These are phyloP conservation scores for Istiophorus platypterus DNA, from an alignment of 2,113 vertebrate species.

Conservation along the genomic window DNA sequence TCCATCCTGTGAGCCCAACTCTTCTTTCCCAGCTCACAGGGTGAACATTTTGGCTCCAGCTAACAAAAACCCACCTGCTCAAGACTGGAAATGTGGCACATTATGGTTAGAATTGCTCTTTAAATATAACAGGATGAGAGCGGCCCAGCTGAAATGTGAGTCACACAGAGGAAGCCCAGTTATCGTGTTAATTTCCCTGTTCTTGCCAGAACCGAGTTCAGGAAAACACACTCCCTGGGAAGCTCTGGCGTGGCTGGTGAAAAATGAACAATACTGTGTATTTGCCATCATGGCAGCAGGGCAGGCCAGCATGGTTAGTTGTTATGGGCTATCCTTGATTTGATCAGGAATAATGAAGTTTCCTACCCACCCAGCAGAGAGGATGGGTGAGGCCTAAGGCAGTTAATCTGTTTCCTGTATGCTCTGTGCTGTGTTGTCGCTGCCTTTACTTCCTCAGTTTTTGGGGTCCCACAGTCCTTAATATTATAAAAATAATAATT, in stretches of 20 bases:
- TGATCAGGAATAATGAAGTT: slow-evolving; percentile 73
- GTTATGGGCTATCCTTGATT: slow-evolving; percentile 68
- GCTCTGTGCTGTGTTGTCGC: no score
- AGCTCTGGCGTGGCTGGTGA: slow-evolving; percentile 55
- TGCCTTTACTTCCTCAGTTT: background rate
- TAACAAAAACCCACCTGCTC: background rate
- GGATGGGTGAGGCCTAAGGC: slow-evolving; percentile 47
- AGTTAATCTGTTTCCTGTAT: slow-evolving; percentile 47
- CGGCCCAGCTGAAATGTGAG: background rate
- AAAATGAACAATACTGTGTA: slow-evolving; percentile 46
- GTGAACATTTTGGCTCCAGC: background rate
- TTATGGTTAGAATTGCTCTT: background rate
- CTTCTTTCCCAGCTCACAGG: background rate
- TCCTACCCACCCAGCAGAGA: slow-evolving; percentile 36
- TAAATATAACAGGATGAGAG: slow-evolving; percentile 11
- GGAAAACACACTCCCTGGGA: slow-evolving; percentile 59
- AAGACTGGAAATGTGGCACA: background rate
- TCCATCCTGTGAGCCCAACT: slow-evolving; percentile 19
- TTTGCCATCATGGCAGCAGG: slow-evolving; percentile 33
- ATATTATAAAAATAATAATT: background rate
- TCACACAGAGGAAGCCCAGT: slow-evolving; percentile 14
- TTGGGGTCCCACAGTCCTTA: background rate
- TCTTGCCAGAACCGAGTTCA: background rate
- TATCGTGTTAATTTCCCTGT: slow-evolving; percentile 36
- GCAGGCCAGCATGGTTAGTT: slow-evolving; percentile 31